A percentile compares a stretch with the other conserved stretches of the same genome.
phyloP scores from a whole-genome alignment of 2,888 invertebrate genomes.

The Camptogramma bilineatum region DNA sequence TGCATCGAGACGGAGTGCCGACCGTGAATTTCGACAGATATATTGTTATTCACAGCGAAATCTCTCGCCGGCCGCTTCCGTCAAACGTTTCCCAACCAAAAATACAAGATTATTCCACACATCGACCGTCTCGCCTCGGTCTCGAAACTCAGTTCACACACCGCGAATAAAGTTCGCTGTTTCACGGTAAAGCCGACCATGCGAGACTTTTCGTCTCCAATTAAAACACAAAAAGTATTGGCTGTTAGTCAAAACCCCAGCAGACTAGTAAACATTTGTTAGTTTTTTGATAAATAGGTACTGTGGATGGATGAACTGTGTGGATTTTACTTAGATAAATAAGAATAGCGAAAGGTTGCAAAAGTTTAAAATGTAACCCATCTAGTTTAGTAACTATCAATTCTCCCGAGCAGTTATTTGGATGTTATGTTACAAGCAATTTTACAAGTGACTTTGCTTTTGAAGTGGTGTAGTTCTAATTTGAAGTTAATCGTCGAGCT shows the following conservation, averaged over 20 bases:
- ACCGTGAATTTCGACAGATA: slow-evolving; percentile 69
- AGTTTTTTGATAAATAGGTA: slow-evolving; percentile 1
- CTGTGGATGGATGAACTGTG: not conserved
- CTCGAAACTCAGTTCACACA: slow-evolving; percentile 52
- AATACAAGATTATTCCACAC: slow-evolving; percentile 69
- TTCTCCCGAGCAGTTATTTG: too few species aligned
- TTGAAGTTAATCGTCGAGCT: not conserved
- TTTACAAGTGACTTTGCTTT: too few species aligned
- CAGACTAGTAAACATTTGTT: slow-evolving; percentile 7
- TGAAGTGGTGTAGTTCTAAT: not conserved
- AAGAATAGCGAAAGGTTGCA: not conserved
- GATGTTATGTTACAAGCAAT: too few species aligned
- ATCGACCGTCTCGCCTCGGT: slow-evolving; percentile 57
- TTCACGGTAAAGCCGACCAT: slow-evolving; percentile 32
- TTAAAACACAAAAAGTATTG: slow-evolving; percentile 26
- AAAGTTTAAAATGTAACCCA: not conserved
- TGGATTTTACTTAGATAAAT: not conserved
- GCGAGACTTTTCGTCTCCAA: slow-evolving; percentile 40
- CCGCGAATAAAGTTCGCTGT: slow-evolving; percentile 22
- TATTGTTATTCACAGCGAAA: slow-evolving; percentile 74
- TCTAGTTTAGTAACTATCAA: not conserved
- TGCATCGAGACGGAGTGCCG: slow-evolving; percentile 48
- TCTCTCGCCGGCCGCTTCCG: slow-evolving; percentile 70
- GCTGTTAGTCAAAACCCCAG: slow-evolving; percentile 8
- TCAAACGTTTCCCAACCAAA: slow-evolving; percentile 74